Conservation (phyloP, 2,888 invertebrate species). For the Bimastos eiseni region DNA sequence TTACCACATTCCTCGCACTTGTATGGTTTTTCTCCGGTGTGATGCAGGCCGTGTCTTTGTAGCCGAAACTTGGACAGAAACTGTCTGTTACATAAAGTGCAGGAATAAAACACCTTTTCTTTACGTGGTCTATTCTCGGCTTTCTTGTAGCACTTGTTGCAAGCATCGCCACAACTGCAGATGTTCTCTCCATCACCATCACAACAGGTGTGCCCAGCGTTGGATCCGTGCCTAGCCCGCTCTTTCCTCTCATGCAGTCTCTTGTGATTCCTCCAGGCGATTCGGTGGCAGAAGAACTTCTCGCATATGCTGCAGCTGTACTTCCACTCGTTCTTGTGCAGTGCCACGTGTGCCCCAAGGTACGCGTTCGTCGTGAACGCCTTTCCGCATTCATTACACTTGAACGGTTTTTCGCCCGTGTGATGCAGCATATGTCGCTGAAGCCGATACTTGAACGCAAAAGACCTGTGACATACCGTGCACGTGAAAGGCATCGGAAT, state of each 20-base stretch:
- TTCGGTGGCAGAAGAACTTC: background rate
- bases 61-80: background rate
- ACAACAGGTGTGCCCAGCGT: background rate
- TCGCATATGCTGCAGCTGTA: background rate
- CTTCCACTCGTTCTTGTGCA: constrained; percentile 1
- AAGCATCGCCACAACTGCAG: background rate
- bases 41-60: background rate
- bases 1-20: background rate
- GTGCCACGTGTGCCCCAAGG: background rate
- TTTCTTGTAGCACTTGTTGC: background rate
- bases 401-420: background rate
- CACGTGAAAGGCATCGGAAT: background rate
- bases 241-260: background rate
- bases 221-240: background rate
- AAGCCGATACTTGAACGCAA: constrained; percentile 5
- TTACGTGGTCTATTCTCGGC: background rate
- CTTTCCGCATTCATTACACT: background rate
- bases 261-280: background rate
- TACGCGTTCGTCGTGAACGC: background rate
- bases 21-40: background rate
- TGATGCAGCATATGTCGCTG: constrained; percentile 2
- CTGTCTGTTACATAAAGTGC: background rate
- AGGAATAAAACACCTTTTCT: background rate
- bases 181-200: background rate
- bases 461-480: background rate